Evolutionary conservation across 2,888 invertebrate species (phyloP), one percentile per base, ranked within the genome.

Genomic region (Leptarthrus brevirostris): DNA sequence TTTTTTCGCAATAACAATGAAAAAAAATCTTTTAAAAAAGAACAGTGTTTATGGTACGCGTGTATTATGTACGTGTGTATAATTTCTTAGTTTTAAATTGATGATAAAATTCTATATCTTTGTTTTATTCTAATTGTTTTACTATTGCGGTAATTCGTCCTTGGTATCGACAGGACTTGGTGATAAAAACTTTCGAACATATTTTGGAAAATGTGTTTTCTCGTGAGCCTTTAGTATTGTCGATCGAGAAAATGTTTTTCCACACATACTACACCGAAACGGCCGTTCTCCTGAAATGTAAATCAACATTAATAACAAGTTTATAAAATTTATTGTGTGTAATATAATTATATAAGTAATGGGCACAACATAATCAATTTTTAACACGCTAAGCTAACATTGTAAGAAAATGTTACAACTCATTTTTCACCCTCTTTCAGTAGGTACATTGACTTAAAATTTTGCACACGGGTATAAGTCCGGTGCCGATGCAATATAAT

Each of bases 221-320:
- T 95, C 95, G 86, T 95, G 95, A 80, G 95, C 95, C 86, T 95
- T 95, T 79, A 95, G 86, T 84, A 95, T 95, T 78, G 95, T 95
- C 79, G 94, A 94, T 80, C 95, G 89, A 77, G 94, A 94, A 86
- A 95, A 95, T 77, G 94, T 95, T 86, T 95, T 95, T 77, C 95
- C 95, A 86, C 95, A 95, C 80, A 95, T 88, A 77, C 92, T 90
- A 86, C 95, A 95, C 80, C 94, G 90, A 87, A 95, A 95, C 56
- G 95, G 95, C 79, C 95, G 88, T 85, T 95, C 95, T 79, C 95
- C 90, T 90, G 81, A 75, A 86, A 86, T 49, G n/a, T n/a, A n/a
- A n/a, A 26, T 36, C 12, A 12, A 40, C 10, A n/a, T 72, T 18
- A 14, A 36, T 61, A 64, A 44, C 8, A 30, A 30, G 8, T 30